Evolutionary conservation across 2,797 vertebrate genomes (phyloP), one percentile per base, ranked within the genome.

Genomic region (Gambusia yucatana): DNA sequence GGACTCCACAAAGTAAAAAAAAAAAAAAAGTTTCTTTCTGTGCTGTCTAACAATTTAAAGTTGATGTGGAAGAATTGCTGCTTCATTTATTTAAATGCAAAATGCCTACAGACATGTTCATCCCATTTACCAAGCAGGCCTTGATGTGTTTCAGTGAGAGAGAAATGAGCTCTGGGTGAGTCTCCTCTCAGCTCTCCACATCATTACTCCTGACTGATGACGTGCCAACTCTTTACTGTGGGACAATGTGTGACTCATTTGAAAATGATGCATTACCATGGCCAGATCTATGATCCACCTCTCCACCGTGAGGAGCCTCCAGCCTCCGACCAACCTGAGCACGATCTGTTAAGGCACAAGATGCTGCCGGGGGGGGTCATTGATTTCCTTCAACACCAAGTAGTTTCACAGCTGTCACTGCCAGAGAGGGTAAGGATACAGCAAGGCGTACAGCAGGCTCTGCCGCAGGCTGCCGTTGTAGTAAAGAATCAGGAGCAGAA

Each of bases 221-320:
- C 76, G 9, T 52, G 72, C 36, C 82, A 75, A 72, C 61, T 77
- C 61, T 73, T 69, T 77, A 57, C 78, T 82, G 50, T 57, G 52
- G 52, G 50, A 77, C 63, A 80, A 5, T 33, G 76, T 46, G 67
- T 17, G 82, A 83, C 71, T 83, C 61, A 86, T 47, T 71, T 57
- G 43, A 8, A 75, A 76, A 41, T 36, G 78, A 73, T 76, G 75
- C 82, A 89, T 95, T 92, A 99, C 98, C 98, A 99, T 97, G 13
- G 97, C 96, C 88, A 96, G 77, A 85, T 99, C 98, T 73, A 99
- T 95, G 92, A 99, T 94, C 96, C 97, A 96, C 89, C 96, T 97
- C 80, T 95, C 93, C 89, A 98, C 83, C 0, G 96, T 93, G 55
- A 99, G 92, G 61, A 97, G 13, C 75, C 97, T 96, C 98, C 98